These are phyloP conservation scores for Agriopis aurantiaria DNA, from an alignment of 2,888 invertebrate genomes.

Conservation along the genomic window DNA sequence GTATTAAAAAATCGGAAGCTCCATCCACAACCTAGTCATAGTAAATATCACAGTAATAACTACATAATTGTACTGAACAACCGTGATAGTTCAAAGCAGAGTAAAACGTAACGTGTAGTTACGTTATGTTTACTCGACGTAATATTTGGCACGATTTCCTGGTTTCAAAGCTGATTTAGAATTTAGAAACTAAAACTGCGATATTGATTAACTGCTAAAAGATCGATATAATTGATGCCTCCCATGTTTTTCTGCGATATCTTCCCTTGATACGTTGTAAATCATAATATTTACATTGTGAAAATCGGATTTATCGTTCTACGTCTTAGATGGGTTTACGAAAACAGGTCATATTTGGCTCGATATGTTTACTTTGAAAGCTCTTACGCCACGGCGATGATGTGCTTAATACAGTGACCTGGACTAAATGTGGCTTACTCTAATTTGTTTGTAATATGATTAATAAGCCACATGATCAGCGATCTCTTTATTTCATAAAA, in stretches of 20 bases:
- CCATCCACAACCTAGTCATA: no score
- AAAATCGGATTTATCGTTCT: conserved; percentile 33
- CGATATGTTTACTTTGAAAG: conserved; percentile 40
- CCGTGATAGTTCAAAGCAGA: no score
- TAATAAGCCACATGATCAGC: conserved; percentile 35
- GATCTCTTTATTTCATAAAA: conserved; percentile 12
- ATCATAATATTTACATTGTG: conserved; percentile 39
- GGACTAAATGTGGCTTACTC: conserved; percentile 23
- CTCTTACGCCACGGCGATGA: conserved; percentile 32
- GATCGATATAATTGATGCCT: conserved; percentile 6
- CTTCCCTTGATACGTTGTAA: conserved; percentile 3
- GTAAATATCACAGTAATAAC: no score
- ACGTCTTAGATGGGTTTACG: conserved; percentile 26
- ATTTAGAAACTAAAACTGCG: not conserved
- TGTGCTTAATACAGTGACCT: conserved; percentile 33
- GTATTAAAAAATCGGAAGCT: no score
- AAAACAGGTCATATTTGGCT: conserved; percentile 38
- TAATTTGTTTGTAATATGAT: conserved; percentile 26
- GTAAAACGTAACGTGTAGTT: no score
- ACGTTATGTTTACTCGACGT: not conserved
- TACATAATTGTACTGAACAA: no score
- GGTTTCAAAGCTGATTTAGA: not conserved
- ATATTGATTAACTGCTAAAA: conserved; percentile 23
- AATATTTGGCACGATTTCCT: conserved; percentile 4
- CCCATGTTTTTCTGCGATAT: conserved; percentile 15